These are phyloP conservation scores for Falco naumanni DNA, from an alignment of 2,797 vertebrate species.

Conservation along the genomic window DNA sequence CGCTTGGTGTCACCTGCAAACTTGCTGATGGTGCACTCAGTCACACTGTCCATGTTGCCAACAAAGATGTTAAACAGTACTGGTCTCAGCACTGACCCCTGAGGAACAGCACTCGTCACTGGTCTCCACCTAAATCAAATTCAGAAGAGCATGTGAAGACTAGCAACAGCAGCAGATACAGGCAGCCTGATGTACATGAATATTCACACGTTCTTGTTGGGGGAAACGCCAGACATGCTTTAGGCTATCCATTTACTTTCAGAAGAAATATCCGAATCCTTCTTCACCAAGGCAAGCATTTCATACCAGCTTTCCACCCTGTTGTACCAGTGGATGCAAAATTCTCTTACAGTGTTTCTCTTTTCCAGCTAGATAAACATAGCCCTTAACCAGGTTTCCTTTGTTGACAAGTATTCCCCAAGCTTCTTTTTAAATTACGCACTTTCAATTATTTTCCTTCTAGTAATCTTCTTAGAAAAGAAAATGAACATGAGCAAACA, in stretches of 20 bases:
- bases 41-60: no score
- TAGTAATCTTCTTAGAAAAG: not conserved
- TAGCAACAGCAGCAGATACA: not conserved
- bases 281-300: not conserved
- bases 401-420: not conserved
- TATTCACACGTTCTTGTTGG: not conserved
- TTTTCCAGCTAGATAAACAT: not conserved
- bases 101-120: no score
- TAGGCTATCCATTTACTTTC: not conserved
- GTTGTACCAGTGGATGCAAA: not conserved
- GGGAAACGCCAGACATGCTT: not conserved
- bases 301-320: not conserved
- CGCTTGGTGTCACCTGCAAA: no score
- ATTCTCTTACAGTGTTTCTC: not conserved
- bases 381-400: not conserved
- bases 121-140: not conserved
- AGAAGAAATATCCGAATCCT: not conserved
- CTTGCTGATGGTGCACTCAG: no score
- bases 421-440: not conserved
- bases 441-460: not conserved
- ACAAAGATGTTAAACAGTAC: no score
- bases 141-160: not conserved
- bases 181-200: not conserved
- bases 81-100: no score
- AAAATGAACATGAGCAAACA: not conserved